Conservation (phyloP, 2,888 invertebrate species). For the Hirtodrosophila histrioides region DNA sequence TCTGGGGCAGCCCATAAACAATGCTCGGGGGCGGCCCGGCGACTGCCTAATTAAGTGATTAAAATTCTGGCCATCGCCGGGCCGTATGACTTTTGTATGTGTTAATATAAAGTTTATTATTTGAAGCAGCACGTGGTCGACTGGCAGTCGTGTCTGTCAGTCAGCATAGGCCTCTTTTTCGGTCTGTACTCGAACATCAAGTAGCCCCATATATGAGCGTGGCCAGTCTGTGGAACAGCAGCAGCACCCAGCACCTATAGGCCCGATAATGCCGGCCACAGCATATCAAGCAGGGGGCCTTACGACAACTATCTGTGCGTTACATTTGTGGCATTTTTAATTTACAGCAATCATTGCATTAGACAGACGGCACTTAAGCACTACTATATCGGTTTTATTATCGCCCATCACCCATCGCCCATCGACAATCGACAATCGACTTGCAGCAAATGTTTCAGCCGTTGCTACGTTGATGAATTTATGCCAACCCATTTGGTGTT, state of each 20-base stretch:
- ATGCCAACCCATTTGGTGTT: conserved; percentile 66
- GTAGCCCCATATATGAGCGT: conserved; percentile 36
- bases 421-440: conserved; percentile 38
- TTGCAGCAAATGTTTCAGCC: conserved; percentile 56
- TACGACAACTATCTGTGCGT: conserved; percentile 72
- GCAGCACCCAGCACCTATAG: conserved; percentile 26
- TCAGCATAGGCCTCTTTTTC: conserved; percentile 49
- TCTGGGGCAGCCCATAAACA: conserved; percentile 51
- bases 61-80: conserved; percentile 82
- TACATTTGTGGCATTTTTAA: conserved; percentile 79
- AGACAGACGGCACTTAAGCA: conserved; percentile 67
- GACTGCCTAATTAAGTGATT: conserved; percentile 83
- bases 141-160: conserved; percentile 34
- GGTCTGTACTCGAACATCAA: conserved; percentile 40
- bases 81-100: conserved; percentile 84
- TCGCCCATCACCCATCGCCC: conserved; percentile 44
- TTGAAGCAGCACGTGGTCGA: conserved; percentile 84
- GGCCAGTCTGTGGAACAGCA: neutral
- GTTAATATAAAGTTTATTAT: conserved; percentile 85
- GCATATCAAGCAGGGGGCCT: conserved; percentile 65
- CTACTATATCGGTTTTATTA: conserved; percentile 77
- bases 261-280: conserved; percentile 46
- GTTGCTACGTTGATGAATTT: conserved; percentile 73
- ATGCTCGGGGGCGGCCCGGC: conserved; percentile 41
- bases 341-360: conserved; percentile 76